Conservation (phyloP, 2,888 invertebrate species). For the Brachypterus glaber region DNA sequence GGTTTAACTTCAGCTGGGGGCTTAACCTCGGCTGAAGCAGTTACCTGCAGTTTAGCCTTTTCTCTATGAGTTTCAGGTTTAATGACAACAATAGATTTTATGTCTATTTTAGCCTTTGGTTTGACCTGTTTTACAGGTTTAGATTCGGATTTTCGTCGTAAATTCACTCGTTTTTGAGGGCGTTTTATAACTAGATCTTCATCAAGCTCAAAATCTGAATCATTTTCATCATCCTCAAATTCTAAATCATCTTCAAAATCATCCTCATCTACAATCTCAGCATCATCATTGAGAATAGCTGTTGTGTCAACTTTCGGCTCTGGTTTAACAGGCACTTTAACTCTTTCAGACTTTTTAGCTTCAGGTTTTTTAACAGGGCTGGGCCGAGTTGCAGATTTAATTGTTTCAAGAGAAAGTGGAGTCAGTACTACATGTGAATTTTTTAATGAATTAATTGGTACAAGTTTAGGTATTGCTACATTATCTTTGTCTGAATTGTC, state of each 20-base stretch:
- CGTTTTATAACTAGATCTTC: no score
- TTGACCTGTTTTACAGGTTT: no score
- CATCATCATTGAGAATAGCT: slow-evolving; percentile 5
- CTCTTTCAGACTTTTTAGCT: slow-evolving; percentile 1
- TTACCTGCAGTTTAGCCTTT: slow-evolving; percentile 21
- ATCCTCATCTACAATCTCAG: slow-evolving; percentile 40
- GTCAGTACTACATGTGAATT: neutral
- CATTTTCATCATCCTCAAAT: slow-evolving; percentile 39
- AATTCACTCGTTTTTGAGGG: no score
- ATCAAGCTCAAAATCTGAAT: slow-evolving; percentile 43
- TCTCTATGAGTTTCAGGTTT: slow-evolving; percentile 9
- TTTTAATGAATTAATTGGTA: slow-evolving; percentile 6
- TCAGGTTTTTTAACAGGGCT: neutral
- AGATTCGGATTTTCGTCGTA: slow-evolving; percentile 20
- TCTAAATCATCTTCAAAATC: slow-evolving; percentile 43
- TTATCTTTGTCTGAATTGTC: slow-evolving; percentile 14
- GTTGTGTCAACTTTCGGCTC: slow-evolving; percentile 18
- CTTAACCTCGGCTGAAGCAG: slow-evolving; percentile 28
- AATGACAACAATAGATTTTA: slow-evolving; percentile 20
- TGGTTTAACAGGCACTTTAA: slow-evolving; percentile 8
- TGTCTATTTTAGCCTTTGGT: slow-evolving; percentile 22
- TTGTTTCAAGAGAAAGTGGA: slow-evolving; percentile 15
- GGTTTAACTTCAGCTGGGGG: slow-evolving; percentile 8
- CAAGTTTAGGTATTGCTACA: slow-evolving; percentile 11
- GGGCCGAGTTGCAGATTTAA: slow-evolving; percentile 1